Conservation (phyloP, 2,797 vertebrate species). For the Toxotes lorentzi region DNA sequence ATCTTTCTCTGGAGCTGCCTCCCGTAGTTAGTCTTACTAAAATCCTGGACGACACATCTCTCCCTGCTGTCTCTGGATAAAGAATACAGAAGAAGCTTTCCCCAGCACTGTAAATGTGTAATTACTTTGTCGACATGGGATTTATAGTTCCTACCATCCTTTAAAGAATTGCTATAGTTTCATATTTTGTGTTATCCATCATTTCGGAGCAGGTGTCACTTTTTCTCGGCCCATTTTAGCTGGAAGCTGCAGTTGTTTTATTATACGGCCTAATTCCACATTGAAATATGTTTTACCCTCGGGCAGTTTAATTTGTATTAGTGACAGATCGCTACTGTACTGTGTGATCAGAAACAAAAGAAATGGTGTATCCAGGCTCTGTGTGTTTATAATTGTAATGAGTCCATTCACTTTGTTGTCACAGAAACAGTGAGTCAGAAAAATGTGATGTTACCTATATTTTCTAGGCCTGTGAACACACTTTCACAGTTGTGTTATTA, state of each 20-base stretch:
- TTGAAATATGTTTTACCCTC: constrained; percentile 8
- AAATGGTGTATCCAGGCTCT: not conserved
- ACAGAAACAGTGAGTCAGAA: not conserved
- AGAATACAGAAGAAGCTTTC: not conserved
- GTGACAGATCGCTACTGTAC: constrained; percentile 33
- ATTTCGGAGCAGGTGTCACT: constrained; percentile 2
- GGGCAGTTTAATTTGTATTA: constrained; percentile 40
- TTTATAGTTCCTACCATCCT: constrained; percentile 11
- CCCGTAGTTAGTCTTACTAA: constrained; percentile 7
- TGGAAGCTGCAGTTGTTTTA: not conserved
- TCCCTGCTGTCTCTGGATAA: not conserved
- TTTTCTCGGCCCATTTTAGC: not conserved
- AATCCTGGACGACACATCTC: not conserved
- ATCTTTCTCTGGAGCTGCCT: not conserved
- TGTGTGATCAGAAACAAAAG: constrained; percentile 16
- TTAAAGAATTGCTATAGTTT: constrained; percentile 12
- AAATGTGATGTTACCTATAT: not conserved
- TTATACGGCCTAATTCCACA: not conserved
- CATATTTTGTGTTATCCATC: constrained; percentile 18
- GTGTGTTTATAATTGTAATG: constrained; percentile 9
- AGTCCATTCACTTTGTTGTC: constrained; percentile 3
- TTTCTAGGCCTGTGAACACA: not conserved
- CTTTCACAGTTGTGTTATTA: not conserved
- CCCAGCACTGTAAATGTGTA: constrained; percentile 20
- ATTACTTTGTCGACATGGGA: constrained; percentile 25